phyloP scores from a whole-genome alignment of 2,888 invertebrate species.

The Ernsta delagoae region DNA sequence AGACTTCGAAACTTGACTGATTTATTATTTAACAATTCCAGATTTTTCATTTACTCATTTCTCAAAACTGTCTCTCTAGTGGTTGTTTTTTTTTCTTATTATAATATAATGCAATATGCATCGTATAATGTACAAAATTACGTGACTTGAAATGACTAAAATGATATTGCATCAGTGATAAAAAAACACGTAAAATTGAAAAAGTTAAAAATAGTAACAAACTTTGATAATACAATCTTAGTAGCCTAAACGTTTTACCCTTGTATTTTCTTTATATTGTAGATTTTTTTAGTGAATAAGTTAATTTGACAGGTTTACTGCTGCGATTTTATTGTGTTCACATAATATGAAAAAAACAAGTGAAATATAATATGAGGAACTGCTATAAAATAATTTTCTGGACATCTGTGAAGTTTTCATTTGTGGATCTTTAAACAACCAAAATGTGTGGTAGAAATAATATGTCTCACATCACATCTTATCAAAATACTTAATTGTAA shows the following conservation, averaged over 20 bases:
- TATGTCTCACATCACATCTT: neutral
- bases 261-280: slow-evolving; percentile 5
- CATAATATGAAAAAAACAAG: neutral
- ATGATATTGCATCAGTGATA: too few relatives aligned
- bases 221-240: slow-evolving; percentile 17
- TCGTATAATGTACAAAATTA: too few relatives aligned
- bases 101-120: too few relatives aligned
- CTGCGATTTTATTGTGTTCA: slow-evolving; percentile 29
- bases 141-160: too few relatives aligned
- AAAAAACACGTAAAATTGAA: too few relatives aligned
- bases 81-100: neutral
- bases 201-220: neutral
- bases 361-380: neutral
- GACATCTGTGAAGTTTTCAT: neutral
- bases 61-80: slow-evolving; percentile 26
- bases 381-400: neutral
- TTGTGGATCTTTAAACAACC: neutral
- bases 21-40: slow-evolving; percentile 25
- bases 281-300: neutral
- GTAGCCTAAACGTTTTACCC: neutral
- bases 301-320: neutral
- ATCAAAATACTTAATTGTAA: neutral
- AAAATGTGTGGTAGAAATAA: neutral
- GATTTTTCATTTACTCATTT: slow-evolving; percentile 9
- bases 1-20: slow-evolving; percentile 33